Evolutionary conservation across 2,888 invertebrate genomes (phyloP).

Genomic region (Timema podura): DNA sequence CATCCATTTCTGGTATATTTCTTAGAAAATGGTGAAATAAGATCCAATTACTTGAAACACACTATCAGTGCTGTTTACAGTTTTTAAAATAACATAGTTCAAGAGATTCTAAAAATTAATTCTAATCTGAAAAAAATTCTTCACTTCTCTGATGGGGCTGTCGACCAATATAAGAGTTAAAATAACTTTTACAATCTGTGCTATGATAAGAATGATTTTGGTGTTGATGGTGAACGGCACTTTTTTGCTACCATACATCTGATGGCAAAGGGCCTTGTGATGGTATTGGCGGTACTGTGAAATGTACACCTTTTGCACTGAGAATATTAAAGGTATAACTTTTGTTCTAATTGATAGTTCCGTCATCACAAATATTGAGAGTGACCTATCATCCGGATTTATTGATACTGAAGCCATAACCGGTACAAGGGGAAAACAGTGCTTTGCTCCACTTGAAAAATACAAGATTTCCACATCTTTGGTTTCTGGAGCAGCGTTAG

Average conservation of each 20-base stretch:
- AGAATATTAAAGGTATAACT: neutral
- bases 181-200: neutral
- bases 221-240: neutral
- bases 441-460: neutral
- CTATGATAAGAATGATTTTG: neutral
- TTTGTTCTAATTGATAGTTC: neutral
- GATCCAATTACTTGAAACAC: too few species aligned
- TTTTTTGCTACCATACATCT: neutral
- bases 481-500: neutral
- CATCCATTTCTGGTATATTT: slow-evolving; percentile 6
- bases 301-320: neutral
- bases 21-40: neutral
- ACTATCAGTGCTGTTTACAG: too few species aligned
- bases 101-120: slow-evolving; percentile 8
- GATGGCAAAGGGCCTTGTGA: slow-evolving; percentile 8
- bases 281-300: neutral
- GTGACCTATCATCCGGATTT: neutral
- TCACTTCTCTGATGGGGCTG: neutral
- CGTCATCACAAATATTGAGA: slow-evolving; percentile 3
- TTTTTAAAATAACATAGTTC: neutral
- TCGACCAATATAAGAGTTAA: neutral
- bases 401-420: neutral
- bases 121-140: neutral
- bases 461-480: slow-evolving; percentile 1
- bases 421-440: neutral